A percentile compares a stretch with the other conserved stretches of the same genome.
Conservation (phyloP, 2,888 invertebrate species). For the Hedychridium roseum region DNA sequence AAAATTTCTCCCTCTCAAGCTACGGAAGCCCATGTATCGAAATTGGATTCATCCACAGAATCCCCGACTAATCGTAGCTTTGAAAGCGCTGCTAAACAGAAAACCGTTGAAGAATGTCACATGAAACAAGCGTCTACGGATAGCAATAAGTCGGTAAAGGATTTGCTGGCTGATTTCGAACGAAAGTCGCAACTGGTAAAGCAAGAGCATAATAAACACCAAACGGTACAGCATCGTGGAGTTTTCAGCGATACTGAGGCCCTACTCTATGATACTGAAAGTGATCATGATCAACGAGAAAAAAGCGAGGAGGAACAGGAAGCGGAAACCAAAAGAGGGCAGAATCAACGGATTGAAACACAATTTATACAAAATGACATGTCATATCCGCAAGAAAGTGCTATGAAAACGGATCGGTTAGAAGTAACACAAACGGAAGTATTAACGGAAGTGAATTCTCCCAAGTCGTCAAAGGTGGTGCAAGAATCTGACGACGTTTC, state of each 20-base stretch:
- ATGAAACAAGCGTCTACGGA: constrained; percentile 37
- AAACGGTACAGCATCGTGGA: constrained; percentile 55
- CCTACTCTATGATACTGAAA: constrained; percentile 63
- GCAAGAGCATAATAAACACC: constrained; percentile 38
- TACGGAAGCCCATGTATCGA: constrained; percentile 62
- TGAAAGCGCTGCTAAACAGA: constrained; percentile 10
- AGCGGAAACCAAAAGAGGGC: constrained; percentile 39
- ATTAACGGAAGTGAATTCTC: constrained; percentile 12
- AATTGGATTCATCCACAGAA: constrained; percentile 42
- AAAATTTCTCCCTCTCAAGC: constrained; percentile 59
- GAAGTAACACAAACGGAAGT: constrained; percentile 30
- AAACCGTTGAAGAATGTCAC: constrained; percentile 21
- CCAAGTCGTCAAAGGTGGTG: too few species aligned
- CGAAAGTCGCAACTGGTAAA: constrained; percentile 59
- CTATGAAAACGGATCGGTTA: constrained; percentile 13
- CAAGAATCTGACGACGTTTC: constrained; percentile 41
- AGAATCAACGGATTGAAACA: too few species aligned
- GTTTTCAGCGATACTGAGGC: constrained; percentile 66
- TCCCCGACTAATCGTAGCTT: constrained; percentile 44
- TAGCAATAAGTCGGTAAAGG: constrained; percentile 62
- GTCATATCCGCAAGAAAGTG: not conserved
- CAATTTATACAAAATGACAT: too few species aligned
- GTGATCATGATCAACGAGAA: constrained; percentile 55
- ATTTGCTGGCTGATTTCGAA: constrained; percentile 64
- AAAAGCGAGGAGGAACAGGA: constrained; percentile 45